Conservation (phyloP, 2,113 vertebrate species). For the Oreochromis aureus region DNA sequence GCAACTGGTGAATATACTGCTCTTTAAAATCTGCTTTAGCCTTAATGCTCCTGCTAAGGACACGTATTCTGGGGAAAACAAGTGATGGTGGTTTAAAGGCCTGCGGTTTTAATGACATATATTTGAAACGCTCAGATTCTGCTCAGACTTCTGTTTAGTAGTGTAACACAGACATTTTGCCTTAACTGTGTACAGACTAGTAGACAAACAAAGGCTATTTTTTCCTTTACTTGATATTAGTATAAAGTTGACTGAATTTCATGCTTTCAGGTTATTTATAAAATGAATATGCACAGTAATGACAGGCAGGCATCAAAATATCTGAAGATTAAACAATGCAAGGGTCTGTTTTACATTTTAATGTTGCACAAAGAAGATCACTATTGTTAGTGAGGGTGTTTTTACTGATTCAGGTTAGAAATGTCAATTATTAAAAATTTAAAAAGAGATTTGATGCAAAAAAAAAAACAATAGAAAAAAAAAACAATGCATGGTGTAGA, state of each 20-base stretch:
- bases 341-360: too few relatives aligned
- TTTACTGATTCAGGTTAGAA: too few relatives aligned
- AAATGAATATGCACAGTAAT: background rate
- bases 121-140: accelerated
- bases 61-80: background rate
- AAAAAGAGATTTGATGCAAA: too few relatives aligned
- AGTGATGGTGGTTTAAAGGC: accelerated
- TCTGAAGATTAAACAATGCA: too few relatives aligned
- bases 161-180: background rate
- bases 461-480: too few relatives aligned
- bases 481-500: too few relatives aligned
- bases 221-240: background rate
- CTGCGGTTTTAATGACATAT: accelerated
- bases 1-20: slow-evolving; percentile 72
- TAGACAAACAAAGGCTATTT: background rate
- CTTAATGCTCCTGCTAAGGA: background rate
- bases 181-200: background rate
- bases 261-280: background rate
- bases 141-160: background rate
- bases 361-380: too few relatives aligned
- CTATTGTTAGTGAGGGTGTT: too few relatives aligned
- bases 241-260: accelerated
- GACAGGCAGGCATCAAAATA: accelerated
- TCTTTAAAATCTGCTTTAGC: background rate
- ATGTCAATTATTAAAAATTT: too few relatives aligned